These are phyloP conservation scores for Hippoglossus stenolepis DNA, from an alignment of 2,113 vertebrate species.

Conservation along the genomic window DNA sequence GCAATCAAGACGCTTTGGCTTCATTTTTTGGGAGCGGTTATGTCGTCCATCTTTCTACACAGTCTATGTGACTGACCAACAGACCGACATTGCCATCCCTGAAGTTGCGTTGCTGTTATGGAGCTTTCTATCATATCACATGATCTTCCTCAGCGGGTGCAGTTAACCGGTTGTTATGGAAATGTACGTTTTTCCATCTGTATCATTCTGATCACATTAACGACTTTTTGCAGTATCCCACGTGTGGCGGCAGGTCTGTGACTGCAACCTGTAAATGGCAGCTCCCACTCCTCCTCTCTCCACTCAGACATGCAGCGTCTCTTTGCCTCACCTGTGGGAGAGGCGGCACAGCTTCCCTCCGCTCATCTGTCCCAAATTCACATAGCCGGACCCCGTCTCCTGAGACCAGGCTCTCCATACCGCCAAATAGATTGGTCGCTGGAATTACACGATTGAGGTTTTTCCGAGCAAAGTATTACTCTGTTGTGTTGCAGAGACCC, in stretches of 20 bases:
- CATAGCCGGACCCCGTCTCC: constrained; percentile 39
- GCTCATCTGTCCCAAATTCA: constrained; percentile 42
- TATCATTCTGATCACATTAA: too few species aligned
- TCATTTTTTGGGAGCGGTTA: neutral
- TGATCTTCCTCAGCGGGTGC: neutral
- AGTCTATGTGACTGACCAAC: too few species aligned
- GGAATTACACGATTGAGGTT: constrained; percentile 75
- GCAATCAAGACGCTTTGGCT: too few species aligned
- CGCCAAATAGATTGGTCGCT: constrained; percentile 75
- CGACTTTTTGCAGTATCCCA: too few species aligned
- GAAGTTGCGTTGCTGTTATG: neutral
- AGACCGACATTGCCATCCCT: too few species aligned
- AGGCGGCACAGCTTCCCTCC: constrained; percentile 11
- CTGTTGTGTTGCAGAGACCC: constrained; percentile 69
- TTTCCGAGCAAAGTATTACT: constrained; percentile 55
- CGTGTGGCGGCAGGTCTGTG: neutral
- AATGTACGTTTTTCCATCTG: too few species aligned
- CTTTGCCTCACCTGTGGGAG: constrained; percentile 23
- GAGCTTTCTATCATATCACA: neutral
- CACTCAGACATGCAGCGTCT: constrained; percentile 32
- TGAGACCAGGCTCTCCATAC: constrained; percentile 68
- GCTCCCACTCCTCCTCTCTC: constrained; percentile 27
- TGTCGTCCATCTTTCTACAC: neutral
- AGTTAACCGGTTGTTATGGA: too few species aligned
- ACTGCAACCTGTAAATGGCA: constrained; percentile 27